Evolutionary conservation across 1,140 invertebrate species (phyloP).

Genomic region (Leptoteleia sp.): DNA sequence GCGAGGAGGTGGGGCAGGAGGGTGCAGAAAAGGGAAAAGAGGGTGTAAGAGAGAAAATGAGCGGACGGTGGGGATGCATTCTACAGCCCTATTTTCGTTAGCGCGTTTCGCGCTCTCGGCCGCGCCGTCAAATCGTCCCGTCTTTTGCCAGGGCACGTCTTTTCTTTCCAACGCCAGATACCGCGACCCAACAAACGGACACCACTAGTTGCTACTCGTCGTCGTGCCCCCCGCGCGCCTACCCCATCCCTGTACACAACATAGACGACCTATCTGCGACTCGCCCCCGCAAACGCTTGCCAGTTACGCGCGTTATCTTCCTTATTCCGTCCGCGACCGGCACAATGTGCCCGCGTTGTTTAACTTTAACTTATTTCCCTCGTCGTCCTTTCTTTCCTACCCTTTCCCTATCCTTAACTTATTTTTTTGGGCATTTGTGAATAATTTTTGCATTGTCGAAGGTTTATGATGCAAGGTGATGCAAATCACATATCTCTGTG

Average conservation of each 20-base stretch:
- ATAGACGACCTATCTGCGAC: conserved; percentile 2
- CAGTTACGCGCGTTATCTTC: conserved; percentile 34
- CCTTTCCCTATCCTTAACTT: no score
- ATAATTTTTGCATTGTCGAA: no score
- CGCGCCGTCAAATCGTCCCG: conserved; percentile 13
- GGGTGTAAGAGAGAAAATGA: conserved; percentile 61
- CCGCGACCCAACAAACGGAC: conserved; percentile 21
- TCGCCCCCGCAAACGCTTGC: conserved; percentile 1
- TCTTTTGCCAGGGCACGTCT: conserved; percentile 23
- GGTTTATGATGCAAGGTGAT: no score
- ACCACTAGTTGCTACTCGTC: conserved; percentile 41
- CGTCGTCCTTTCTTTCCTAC: no score
- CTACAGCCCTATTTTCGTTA: conserved; percentile 38
- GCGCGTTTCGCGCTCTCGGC: conserved; percentile 7
- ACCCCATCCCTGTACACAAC: not conserved
- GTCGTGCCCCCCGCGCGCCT: conserved; percentile 53
- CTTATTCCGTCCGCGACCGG: not conserved
- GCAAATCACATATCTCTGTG: no score
- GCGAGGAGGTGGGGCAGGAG: conserved; percentile 63
- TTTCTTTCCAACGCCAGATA: conserved; percentile 9
- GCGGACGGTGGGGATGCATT: conserved; percentile 44
- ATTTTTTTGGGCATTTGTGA: no score
- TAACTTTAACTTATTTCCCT: no score
- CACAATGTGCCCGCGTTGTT: conserved; percentile 37
- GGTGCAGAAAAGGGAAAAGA: conserved; percentile 68